Evolutionary conservation across 2,797 vertebrate genomes (phyloP), one percentile per base, ranked within the genome.

Genomic region (Meriones psammophilus): DNA sequence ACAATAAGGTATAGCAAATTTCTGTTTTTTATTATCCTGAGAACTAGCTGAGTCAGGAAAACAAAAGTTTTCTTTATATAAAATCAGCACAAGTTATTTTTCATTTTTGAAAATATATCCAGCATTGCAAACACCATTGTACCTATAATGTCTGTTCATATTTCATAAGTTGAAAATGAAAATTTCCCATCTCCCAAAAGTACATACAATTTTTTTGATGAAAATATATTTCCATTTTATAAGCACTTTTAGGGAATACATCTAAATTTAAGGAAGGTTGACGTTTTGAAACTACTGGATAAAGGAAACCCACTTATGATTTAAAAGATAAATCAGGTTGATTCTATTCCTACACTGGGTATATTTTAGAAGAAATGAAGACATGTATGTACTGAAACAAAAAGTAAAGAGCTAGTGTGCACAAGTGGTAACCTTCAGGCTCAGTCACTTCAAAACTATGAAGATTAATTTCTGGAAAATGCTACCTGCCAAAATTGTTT

Each of bases 11-110:
- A 87, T 66, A 71, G 71, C 14, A 92, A 92, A 26, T n/a, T 30
- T 62, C 46, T 73, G n/a, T 50, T 58, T 88, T 71, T 91, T 88
- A 71, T 89, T 93, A 24, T 84, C 30, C 85, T 36, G 24, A 86
- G 83, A 97, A 96, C 95, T 33, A 89, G 68, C 80, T 91, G 68
- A n/a, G 36, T 96, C 89, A 92, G 94, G 71, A 92, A 93, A 92
- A 89, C 20, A 71, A 90, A 93, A 92, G n/a, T 46, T 96, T 69
- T 33, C 36, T 96, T 92, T 87, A 60, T 92, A 36, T 91, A 58
- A 94, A 93, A 92, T 96, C 86, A 93, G 85, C 77, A 97, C 79
- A 86, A 92, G 66, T 71, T 92, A 89, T 22, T 96, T 92, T 87
- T 89, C 22, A 56, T 62, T 85, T 95, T 46, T 73, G 33, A 89